A percentile compares a stretch with the other conserved stretches of the same genome.
phyloP scores from a whole-genome alignment of 2,888 invertebrate genomes.

The Linnaemya tessellans region DNA sequence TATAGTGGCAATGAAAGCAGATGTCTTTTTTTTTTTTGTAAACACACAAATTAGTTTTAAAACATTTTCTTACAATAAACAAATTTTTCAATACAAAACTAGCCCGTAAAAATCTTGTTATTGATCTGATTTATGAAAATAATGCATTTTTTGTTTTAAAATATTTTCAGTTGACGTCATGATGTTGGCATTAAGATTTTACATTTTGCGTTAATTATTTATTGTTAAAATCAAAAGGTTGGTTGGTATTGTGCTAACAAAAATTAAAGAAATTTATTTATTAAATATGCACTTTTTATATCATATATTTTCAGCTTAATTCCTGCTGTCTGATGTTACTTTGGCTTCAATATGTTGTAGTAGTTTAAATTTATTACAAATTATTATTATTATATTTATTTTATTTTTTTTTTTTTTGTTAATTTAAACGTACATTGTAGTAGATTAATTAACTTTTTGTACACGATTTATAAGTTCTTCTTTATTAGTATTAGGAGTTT shows the following conservation, averaged over 20 bases:
- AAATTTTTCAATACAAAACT: constrained; percentile 9
- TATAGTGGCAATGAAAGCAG: constrained; percentile 23
- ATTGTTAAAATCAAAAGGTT: constrained; percentile 31
- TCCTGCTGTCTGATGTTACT: constrained; percentile 21
- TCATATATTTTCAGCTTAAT: constrained; percentile 29
- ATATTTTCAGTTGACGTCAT: constrained; percentile 68
- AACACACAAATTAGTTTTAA: constrained; percentile 14
- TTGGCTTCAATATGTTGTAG: constrained; percentile 24
- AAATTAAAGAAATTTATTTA: background rate
- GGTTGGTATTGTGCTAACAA: constrained; percentile 32
- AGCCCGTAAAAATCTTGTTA: constrained; percentile 1
- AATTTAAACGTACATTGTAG: constrained; percentile 48
- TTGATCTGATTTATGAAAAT: constrained; percentile 4
- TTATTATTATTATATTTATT: constrained; percentile 23
- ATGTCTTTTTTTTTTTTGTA: constrained; percentile 18
- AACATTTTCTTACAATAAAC: constrained; percentile 16
- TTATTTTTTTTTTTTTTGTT: background rate
- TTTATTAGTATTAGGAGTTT: constrained; percentile 57
- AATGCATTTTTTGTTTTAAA: constrained; percentile 9
- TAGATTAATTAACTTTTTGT: constrained; percentile 45
- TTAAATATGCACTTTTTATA: background rate
- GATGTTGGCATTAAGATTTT: constrained; percentile 9
- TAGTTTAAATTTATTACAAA: constrained; percentile 31
- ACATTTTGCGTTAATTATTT: background rate
- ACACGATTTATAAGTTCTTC: constrained; percentile 28